A percentile compares a stretch with the other conserved stretches of the same genome.
Evolutionary conservation across 1,140 invertebrate genomes (phyloP).

Genomic region (Lepeophtheirus salmonis): DNA sequence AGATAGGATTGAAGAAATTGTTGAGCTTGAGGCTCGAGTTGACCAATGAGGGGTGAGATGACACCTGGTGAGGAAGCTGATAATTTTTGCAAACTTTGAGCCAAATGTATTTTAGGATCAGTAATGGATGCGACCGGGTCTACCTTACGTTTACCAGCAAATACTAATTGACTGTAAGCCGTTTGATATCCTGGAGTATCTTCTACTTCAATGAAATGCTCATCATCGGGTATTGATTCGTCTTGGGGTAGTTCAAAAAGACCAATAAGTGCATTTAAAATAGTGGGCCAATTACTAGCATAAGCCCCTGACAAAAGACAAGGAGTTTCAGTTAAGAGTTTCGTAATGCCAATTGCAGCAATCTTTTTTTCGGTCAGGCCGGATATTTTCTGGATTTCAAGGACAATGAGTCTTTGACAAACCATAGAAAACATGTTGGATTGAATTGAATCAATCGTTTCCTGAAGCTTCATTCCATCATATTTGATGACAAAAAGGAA

Average conservation of each 20-base stretch:
- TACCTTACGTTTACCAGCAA: slow-evolving; percentile 48
- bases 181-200: slow-evolving; percentile 69
- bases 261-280: slow-evolving; percentile 52
- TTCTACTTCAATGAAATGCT: slow-evolving; percentile 67
- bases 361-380: slow-evolving; percentile 66
- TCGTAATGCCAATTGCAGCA: slow-evolving; percentile 65
- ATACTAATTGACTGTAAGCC: slow-evolving; percentile 65
- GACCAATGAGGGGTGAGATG: not conserved
- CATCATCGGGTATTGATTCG: slow-evolving; percentile 51
- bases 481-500: slow-evolving; percentile 61
- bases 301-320: slow-evolving; percentile 44
- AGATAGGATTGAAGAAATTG: slow-evolving; percentile 5
- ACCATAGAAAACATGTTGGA: slow-evolving; percentile 85
- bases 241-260: slow-evolving; percentile 74
- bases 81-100: not conserved
- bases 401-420: slow-evolving; percentile 60
- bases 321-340: slow-evolving; percentile 55
- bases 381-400: slow-evolving; percentile 65
- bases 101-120: slow-evolving; percentile 6
- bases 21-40: slow-evolving; percentile 7
- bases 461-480: slow-evolving; percentile 46
- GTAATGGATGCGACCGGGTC: slow-evolving; percentile 45
- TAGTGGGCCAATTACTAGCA: slow-evolving; percentile 32
- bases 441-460: slow-evolving; percentile 67
- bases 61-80: not conserved